These are phyloP conservation scores for Variabilichromis moorii DNA, from an alignment of 2,113 vertebrate species.

Conservation along the genomic window DNA sequence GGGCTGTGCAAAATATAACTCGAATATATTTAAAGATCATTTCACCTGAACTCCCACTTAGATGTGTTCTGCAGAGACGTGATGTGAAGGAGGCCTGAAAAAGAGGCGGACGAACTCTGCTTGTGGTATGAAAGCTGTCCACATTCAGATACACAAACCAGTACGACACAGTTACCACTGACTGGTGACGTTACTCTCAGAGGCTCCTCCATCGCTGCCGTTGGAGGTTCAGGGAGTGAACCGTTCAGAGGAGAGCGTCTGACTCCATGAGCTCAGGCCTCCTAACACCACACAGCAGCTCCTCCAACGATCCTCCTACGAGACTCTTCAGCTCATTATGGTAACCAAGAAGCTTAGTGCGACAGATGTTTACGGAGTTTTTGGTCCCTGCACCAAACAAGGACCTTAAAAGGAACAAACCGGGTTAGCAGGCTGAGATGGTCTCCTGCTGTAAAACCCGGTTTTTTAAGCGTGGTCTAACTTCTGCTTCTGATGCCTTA, in stretches of 20 bases:
- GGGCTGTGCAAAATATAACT: background rate
- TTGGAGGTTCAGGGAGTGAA: background rate
- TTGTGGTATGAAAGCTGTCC: accelerated
- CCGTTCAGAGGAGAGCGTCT: background rate
- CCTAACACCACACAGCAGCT: background rate
- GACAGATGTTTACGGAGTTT: accelerated
- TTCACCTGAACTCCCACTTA: background rate
- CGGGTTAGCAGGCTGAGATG: background rate
- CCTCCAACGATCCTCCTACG: background rate
- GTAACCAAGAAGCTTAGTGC: background rate
- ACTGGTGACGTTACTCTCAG: background rate
- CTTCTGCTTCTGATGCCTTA: background rate
- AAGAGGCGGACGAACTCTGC: background rate
- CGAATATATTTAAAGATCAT: background rate
- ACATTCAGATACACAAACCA: background rate
- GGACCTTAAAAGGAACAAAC: background rate
- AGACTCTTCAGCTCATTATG: background rate
- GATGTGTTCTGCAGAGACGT: background rate
- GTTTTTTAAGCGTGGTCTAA: background rate
- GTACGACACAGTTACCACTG: background rate
- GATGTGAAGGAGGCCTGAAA: background rate
- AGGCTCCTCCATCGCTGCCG: background rate
- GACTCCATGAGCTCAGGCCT: background rate
- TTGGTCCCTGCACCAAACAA: background rate
- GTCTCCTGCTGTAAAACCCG: accelerated